Evolutionary conservation across 2,113 vertebrate genomes (phyloP).

Genomic region (Heterocephalus glaber): DNA sequence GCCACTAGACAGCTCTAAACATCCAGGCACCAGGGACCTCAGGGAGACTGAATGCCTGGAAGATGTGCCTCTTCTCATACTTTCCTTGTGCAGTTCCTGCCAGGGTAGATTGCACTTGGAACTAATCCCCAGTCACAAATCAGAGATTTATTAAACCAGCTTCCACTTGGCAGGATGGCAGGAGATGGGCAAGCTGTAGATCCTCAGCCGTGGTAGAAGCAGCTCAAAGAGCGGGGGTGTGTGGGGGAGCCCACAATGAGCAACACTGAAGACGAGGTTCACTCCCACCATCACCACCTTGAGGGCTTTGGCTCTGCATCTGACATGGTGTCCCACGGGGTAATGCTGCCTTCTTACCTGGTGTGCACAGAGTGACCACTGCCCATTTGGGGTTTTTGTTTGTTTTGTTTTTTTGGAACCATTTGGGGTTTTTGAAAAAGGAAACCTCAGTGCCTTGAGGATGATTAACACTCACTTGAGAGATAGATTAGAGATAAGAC

Average conservation of each 20-base stretch:
- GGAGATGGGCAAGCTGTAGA: neutral
- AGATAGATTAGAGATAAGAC: neutral
- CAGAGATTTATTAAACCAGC: neutral
- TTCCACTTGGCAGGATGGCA: neutral
- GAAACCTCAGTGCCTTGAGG: constrained; percentile 19
- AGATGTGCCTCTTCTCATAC: neutral
- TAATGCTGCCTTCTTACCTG: neutral
- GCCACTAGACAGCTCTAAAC: neutral
- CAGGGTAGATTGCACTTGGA: neutral
- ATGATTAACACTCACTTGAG: neutral
- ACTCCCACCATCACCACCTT: neutral
- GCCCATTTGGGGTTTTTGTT: neutral
- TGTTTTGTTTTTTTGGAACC: no score
- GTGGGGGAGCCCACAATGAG: neutral
- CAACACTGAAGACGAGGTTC: neutral
- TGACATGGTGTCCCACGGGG: rapidly evolving
- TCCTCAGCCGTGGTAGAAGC: neutral
- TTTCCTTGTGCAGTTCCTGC: neutral
- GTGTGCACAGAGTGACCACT: neutral
- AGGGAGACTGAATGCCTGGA: neutral
- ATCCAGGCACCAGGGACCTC: neutral
- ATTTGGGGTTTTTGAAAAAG: neutral
- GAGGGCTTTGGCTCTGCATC: neutral
- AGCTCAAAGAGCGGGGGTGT: neutral
- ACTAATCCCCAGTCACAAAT: neutral